phyloP scores from a whole-genome alignment of 1,140 invertebrate species.

The Teleopsis dalmanni region DNA sequence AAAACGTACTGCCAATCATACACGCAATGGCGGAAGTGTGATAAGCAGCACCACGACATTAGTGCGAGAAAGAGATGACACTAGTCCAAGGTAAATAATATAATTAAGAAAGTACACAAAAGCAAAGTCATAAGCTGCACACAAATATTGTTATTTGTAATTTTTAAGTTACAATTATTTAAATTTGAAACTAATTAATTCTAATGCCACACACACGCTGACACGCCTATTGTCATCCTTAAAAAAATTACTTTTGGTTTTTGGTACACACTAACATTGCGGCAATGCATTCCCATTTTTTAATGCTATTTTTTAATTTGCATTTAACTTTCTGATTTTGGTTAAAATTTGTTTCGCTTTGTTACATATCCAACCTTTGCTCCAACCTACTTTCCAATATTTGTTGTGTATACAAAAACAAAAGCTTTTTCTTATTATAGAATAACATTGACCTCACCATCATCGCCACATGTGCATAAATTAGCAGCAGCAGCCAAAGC shows the following conservation, averaged over 20 bases:
- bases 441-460: constrained; percentile 42
- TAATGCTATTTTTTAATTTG: not conserved
- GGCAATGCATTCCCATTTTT: not conserved
- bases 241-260: too few relatives aligned
- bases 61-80: constrained; percentile 40
- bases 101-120: too few relatives aligned
- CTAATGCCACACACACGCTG: too few relatives aligned
- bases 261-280: too few relatives aligned
- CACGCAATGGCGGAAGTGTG: constrained; percentile 1
- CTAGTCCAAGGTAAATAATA: constrained; percentile 40
- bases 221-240: too few relatives aligned
- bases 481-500: constrained; percentile 26
- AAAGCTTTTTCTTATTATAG: constrained; percentile 42
- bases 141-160: too few relatives aligned
- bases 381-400: constrained; percentile 7
- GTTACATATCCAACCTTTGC: not conserved
- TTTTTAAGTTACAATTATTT: too few relatives aligned
- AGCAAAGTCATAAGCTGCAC: too few relatives aligned
- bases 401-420: constrained; percentile 9
- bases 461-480: constrained; percentile 41
- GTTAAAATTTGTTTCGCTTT: not conserved
- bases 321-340: not conserved
- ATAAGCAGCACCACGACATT: constrained; percentile 30
- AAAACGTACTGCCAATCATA: constrained; percentile 23
- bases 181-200: too few relatives aligned